These are phyloP conservation scores for Nyleta sp. DNA, from an alignment of 2,888 invertebrate species.

Conservation along the genomic window DNA sequence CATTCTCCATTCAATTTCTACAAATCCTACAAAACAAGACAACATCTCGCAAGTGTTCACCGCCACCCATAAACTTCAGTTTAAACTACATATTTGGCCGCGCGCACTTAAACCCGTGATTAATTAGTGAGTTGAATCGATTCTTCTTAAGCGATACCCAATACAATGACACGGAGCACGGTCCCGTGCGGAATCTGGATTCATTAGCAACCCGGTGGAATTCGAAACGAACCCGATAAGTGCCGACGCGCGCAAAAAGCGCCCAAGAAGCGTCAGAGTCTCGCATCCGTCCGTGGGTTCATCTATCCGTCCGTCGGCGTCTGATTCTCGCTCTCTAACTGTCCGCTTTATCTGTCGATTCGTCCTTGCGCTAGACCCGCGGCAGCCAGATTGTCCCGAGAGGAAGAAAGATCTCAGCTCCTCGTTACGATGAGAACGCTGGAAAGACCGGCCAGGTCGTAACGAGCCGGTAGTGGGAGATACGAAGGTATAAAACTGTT, in stretches of 20 bases:
- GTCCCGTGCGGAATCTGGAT: conserved; percentile 12
- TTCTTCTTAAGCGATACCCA: not conserved
- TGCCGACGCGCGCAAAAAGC: conserved; percentile 11
- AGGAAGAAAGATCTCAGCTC: conserved; percentile 61
- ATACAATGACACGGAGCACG: not conserved
- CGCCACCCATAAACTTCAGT: not conserved
- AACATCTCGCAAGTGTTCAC: not conserved
- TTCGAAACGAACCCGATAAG: too few relatives aligned
- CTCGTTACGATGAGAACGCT: conserved; percentile 63
- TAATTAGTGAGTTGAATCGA: conserved; percentile 7
- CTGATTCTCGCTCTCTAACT: conserved; percentile 34
- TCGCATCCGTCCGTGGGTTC: too few relatives aligned
- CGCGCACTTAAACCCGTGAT: conserved; percentile 5
- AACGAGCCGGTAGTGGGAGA: conserved; percentile 75
- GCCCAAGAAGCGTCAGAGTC: conserved; percentile 4
- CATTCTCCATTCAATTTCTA: too few relatives aligned
- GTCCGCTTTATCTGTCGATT: conserved; percentile 57
- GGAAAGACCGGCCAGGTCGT: conserved; percentile 62
- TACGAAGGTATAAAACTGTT: conserved; percentile 81
- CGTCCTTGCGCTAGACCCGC: conserved; percentile 68
- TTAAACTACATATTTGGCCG: not conserved
- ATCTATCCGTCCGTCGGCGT: conserved; percentile 7
- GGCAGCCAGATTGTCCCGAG: conserved; percentile 60
- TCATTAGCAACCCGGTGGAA: conserved; percentile 25
- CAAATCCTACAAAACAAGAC: too few relatives aligned